Conservation (phyloP, 2,888 invertebrate genomes). For the Tineola bisselliella region DNA sequence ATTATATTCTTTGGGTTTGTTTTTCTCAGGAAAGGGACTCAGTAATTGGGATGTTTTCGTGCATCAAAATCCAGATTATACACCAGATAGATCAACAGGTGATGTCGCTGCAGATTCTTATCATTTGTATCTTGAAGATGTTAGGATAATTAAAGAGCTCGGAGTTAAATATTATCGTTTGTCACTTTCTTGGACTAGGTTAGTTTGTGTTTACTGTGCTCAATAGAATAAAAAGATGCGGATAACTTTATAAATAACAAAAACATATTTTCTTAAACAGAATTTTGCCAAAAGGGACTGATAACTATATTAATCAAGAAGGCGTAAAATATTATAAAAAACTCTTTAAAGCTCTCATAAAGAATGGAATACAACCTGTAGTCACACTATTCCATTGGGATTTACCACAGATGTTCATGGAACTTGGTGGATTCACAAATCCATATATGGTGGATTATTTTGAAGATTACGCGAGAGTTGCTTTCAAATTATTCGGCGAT, state of each 20-base stretch:
- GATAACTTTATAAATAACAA: not conserved
- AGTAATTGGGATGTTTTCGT: constrained; percentile 71
- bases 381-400: constrained; percentile 75
- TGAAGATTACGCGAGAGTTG: constrained; percentile 62
- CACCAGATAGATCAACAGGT: constrained; percentile 66
- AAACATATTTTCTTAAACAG: constrained; percentile 33
- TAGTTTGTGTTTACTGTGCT: constrained; percentile 16
- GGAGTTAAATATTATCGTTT: constrained; percentile 73
- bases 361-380: constrained; percentile 72
- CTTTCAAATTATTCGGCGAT: constrained; percentile 70
- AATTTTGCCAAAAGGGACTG: constrained; percentile 75
- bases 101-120: constrained; percentile 77
- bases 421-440: constrained; percentile 62
- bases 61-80: constrained; percentile 59
- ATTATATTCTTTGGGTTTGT: no score
- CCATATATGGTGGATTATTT: constrained; percentile 61
- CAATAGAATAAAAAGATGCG: not conserved
- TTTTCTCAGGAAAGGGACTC: constrained; percentile 67
- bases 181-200: constrained; percentile 78
- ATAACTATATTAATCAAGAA: constrained; percentile 71
- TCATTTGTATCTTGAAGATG: constrained; percentile 70
- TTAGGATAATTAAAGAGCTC: constrained; percentile 66
- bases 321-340: constrained; percentile 80
- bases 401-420: constrained; percentile 60
- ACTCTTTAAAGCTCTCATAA: constrained; percentile 74